These are phyloP conservation scores for Lasioglossum marginatum DNA, from an alignment of 2,888 invertebrate genomes.

Conservation along the genomic window DNA sequence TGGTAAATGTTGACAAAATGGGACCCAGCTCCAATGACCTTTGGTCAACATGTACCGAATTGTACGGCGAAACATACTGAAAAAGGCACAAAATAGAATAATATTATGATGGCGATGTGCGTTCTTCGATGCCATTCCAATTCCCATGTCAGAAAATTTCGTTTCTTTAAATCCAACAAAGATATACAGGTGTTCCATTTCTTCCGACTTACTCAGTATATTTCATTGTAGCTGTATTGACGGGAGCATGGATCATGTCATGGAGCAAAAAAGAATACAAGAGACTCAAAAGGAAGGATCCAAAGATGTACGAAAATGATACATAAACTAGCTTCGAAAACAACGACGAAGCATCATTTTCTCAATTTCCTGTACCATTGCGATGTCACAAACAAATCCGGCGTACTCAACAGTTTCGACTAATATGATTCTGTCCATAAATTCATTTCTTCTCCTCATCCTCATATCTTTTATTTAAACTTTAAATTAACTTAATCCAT, in stretches of 20 bases:
- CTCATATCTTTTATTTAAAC: not conserved
- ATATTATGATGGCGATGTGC: too few relatives aligned
- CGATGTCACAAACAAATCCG: not conserved
- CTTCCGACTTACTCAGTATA: not conserved
- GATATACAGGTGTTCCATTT: too few relatives aligned
- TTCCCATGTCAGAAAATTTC: too few relatives aligned
- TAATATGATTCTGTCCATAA: not conserved
- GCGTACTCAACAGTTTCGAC: not conserved
- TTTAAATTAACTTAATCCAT: not conserved
- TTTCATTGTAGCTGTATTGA: slow-evolving; percentile 16
- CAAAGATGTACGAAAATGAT: slow-evolving; percentile 68
- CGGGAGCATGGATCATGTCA: not conserved
- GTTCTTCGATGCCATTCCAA: too few relatives aligned
- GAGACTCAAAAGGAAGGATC: slow-evolving; percentile 61
- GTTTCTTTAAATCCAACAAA: too few relatives aligned
- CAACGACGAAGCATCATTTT: not conserved
- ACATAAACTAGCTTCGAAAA: slow-evolving; percentile 25
- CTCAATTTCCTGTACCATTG: not conserved
- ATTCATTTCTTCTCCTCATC: too few relatives aligned
- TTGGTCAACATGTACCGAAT: too few relatives aligned
- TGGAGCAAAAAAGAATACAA: slow-evolving; percentile 53
- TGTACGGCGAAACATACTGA: too few relatives aligned
- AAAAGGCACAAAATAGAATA: too few relatives aligned
- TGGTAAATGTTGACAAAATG: too few relatives aligned
- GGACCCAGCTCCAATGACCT: too few relatives aligned